Conservation (phyloP, 1,140 invertebrate species). For the Hycleus cichorii region DNA sequence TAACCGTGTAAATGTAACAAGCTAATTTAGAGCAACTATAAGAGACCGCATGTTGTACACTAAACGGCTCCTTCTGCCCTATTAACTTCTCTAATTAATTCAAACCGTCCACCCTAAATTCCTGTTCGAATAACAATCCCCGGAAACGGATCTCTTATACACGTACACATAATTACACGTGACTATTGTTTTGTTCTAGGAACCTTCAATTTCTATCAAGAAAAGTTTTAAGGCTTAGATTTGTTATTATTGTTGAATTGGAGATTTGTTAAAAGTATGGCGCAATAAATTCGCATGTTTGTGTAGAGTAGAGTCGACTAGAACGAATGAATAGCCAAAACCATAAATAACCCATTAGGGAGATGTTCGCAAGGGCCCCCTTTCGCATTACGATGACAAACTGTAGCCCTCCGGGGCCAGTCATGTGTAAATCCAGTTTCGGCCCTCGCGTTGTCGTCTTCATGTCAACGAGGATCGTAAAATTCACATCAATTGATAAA, state of each 20-base stretch:
- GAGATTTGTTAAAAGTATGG: slow-evolving; percentile 5
- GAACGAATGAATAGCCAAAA: background rate
- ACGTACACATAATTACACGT: no score
- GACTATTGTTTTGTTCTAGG: no score
- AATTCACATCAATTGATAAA: slow-evolving; percentile 20
- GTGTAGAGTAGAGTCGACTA: background rate
- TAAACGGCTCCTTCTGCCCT: no score
- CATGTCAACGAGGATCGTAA: slow-evolving; percentile 25
- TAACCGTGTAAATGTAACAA: no score
- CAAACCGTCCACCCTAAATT: no score
- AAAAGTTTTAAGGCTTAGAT: slow-evolving; percentile 4
- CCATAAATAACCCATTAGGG: slow-evolving; percentile 31
- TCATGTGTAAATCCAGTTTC: slow-evolving; percentile 25
- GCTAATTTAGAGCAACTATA: no score
- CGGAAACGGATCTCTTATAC: no score
- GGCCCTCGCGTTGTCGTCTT: slow-evolving; percentile 21
- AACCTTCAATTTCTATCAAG: slow-evolving; percentile 1
- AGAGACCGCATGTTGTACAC: no score
- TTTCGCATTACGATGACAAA: slow-evolving; percentile 23
- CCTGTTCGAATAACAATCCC: no score
- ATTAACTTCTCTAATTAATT: no score
- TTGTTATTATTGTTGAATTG: background rate
- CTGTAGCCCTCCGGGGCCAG: slow-evolving; percentile 23
- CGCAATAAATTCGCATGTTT: slow-evolving; percentile 13
- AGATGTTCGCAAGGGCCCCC: slow-evolving; percentile 15